These are phyloP conservation scores for Ochlodes sylvanus DNA, from an alignment of 2,888 invertebrate genomes.

Conservation along the genomic window DNA sequence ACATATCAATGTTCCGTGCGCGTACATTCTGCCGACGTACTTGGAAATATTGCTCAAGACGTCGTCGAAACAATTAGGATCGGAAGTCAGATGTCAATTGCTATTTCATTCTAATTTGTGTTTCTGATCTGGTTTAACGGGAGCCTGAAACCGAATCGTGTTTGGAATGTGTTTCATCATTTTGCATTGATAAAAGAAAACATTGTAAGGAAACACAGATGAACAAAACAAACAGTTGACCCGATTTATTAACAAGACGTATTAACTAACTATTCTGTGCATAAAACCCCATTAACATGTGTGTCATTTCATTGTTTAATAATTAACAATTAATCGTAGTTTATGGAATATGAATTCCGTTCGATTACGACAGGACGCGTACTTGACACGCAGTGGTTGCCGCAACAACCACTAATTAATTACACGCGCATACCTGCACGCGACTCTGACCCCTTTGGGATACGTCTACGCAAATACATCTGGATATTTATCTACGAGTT, in stretches of 20 bases:
- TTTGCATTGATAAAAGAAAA: no score
- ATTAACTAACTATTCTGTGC: no score
- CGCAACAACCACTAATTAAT: slow-evolving; percentile 16
- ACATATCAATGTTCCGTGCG: not conserved
- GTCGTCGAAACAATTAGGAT: no score
- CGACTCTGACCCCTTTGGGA: slow-evolving; percentile 19
- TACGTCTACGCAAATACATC: not conserved
- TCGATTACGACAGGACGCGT: slow-evolving; percentile 1
- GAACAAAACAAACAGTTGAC: no score
- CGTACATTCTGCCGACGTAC: not conserved
- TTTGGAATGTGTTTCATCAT: no score
- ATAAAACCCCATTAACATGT: no score
- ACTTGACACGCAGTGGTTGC: slow-evolving; percentile 17
- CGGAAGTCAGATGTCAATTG: no score
- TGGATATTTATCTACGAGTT: not conserved
- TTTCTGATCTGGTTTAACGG: no score
- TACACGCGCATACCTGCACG: slow-evolving; percentile 22
- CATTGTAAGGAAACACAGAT: no score
- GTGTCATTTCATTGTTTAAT: not conserved
- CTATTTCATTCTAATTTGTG: no score
- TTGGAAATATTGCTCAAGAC: not conserved
- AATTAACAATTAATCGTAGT: slow-evolving; percentile 1
- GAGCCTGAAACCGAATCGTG: no score
- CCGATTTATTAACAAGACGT: no score
- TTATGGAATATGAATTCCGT: slow-evolving; percentile 10